Evolutionary conservation across 1,140 invertebrate genomes (phyloP).

Genomic region (Aphelenchoides avenae): DNA sequence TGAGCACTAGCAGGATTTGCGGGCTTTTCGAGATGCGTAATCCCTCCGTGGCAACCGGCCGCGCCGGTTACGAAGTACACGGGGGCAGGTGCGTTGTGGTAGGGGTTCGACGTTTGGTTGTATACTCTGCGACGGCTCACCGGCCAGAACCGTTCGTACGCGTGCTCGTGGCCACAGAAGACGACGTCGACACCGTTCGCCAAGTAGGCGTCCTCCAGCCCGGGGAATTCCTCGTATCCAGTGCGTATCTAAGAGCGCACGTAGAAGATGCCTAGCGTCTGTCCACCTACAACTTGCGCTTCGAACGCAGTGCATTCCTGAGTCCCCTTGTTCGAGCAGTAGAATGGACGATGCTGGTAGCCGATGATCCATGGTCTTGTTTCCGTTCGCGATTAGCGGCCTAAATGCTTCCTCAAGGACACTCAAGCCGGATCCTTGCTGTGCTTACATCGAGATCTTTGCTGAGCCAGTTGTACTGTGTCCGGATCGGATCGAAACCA

Average conservation of each 20-base stretch:
- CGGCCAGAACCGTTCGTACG: conserved; percentile 56
- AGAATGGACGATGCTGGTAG: conserved; percentile 90
- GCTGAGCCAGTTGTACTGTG: conserved; percentile 83
- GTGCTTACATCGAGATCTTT: conserved; percentile 70
- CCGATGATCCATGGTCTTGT: conserved; percentile 82
- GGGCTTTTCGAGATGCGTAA: conserved; percentile 31
- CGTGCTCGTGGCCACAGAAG: conserved; percentile 92
- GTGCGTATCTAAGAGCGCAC: conserved; percentile 42
- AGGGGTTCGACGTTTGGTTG: conserved; percentile 72
- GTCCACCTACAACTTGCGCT: conserved; percentile 46
- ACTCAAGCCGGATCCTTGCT: no score
- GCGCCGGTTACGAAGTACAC: conserved; percentile 88
- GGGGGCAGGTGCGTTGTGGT: conserved; percentile 78
- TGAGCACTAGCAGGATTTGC: conserved; percentile 22
- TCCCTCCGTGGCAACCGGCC: conserved; percentile 66
- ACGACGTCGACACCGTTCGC: conserved; percentile 82
- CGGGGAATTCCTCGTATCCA: conserved; percentile 54
- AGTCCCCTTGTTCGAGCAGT: conserved; percentile 80
- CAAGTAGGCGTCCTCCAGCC: conserved; percentile 78
- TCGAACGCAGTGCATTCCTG: conserved; percentile 78
- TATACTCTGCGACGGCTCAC: conserved; percentile 22
- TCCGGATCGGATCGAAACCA: conserved; percentile 74
- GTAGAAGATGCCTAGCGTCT: no score
- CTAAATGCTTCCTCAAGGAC: conserved; percentile 16
- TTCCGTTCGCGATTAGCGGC: conserved; percentile 65